Evolutionary conservation across 2,113 vertebrate species (phyloP), one percentile per base, ranked within the genome.

Genomic region (Syrrhaptes paradoxus): DNA sequence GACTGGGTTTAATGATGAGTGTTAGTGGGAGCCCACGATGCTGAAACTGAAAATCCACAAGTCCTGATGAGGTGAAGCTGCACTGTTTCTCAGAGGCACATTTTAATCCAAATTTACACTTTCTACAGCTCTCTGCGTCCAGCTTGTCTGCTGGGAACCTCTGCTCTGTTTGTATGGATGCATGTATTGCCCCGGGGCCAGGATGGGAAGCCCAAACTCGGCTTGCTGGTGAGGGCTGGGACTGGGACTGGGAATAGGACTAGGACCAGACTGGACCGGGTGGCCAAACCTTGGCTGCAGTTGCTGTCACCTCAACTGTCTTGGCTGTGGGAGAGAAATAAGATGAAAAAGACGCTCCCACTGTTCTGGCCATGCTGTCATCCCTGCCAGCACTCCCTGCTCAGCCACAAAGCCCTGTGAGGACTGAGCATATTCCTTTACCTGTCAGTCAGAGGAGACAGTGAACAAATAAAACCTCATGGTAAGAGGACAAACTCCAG

Each of bases 141-240:
- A 49, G 21, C 16, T 54, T 1, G 0, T 14, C 67, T 73, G 75
- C 36, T 1, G 4, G 19, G 29, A 25, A 52, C 24, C 13, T 46
- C 57, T 26, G 32, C 7, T 52, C 21, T 3, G 0, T 74, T 51
- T 26, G n/a, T 29, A 21, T 8, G 21, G 51, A 13, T n/a, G 21
- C 4, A 7, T 5, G 25, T 32, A 11, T 32, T 76, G 45, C 16
- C 21, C 13, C 0, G 1, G 18, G 68, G n/a, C 26, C 3, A 17
- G 10, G 20, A 34, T 6, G 36, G 32, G 38, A 65, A 65, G 12
- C 7, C 11, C 3, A 0, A 0, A 24, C 36, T 52, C 43, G 57
- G n/a, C 45, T 76, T 71, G 21, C 13, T 2, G 1, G 21, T 0
- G 0, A 38, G 28, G 38, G 3, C 49, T 77, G 63, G 24, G 43